These are phyloP conservation scores for Sebastes cheni DNA, from an alignment of 2,797 vertebrate genomes.

Conservation along the genomic window DNA sequence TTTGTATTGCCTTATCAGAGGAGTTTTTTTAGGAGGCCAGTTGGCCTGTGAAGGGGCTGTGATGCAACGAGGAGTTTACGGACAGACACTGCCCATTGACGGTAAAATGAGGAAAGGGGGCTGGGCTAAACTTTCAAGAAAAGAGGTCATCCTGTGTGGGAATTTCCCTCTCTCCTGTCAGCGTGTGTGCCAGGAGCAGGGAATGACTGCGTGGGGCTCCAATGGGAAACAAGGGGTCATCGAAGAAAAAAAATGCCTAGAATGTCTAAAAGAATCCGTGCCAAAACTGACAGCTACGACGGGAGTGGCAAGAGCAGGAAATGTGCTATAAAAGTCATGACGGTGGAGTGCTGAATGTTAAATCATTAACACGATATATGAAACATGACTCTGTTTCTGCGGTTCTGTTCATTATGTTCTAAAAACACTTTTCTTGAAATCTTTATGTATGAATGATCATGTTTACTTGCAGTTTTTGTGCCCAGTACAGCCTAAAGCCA, in stretches of 20 bases:
- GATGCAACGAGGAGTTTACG: conserved; percentile 81
- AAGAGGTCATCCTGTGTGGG: conserved; percentile 78
- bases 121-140: conserved; percentile 70
- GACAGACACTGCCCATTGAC: conserved; percentile 82
- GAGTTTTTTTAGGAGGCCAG: conserved; percentile 59
- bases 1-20: conserved; percentile 63
- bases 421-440: not conserved
- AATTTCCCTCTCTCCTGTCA: conserved; percentile 78
- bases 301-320: not conserved
- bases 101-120: conserved; percentile 80
- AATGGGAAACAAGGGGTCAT: conserved; percentile 55
- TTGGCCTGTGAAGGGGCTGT: conserved; percentile 54
- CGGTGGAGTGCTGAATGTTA: not conserved
- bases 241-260: conserved; percentile 59
- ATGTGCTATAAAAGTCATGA: not conserved
- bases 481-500: not conserved
- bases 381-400: not conserved
- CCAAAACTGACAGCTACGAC: conserved; percentile 20
- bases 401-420: not conserved
- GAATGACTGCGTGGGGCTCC: conserved; percentile 32
- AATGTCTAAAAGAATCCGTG: conserved; percentile 53
- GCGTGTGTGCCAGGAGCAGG: conserved; percentile 45
- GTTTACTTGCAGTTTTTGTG: not conserved
- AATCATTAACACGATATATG: not conserved
- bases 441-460: not conserved